Conservation (phyloP, 1,140 invertebrate genomes). For the Formica selysi region DNA sequence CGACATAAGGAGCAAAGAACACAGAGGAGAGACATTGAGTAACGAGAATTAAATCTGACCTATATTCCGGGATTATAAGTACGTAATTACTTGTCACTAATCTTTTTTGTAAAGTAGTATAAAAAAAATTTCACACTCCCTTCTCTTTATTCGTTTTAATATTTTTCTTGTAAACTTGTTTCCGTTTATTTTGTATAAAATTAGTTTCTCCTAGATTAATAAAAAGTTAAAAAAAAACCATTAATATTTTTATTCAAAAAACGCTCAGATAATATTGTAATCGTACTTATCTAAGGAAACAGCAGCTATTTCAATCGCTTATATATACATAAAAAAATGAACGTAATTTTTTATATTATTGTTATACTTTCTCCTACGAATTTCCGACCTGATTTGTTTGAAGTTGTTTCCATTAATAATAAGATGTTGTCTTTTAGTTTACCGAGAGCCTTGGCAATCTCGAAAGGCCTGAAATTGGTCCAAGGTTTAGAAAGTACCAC, state of each 20-base stretch:
- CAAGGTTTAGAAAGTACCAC: slow-evolving; percentile 70
- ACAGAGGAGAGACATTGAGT: background rate
- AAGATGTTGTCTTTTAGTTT: background rate
- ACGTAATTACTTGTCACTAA: slow-evolving; percentile 41
- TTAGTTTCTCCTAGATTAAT: background rate
- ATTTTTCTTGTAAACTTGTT: background rate
- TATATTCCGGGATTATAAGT: slow-evolving; percentile 29
- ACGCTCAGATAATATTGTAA: background rate
- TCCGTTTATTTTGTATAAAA: background rate
- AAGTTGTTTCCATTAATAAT: background rate
- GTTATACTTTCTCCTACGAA: slow-evolving; percentile 31
- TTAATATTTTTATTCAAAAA: background rate
- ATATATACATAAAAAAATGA: background rate
- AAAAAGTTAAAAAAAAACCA: background rate
- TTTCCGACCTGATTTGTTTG: background rate
- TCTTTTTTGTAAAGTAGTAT: background rate
- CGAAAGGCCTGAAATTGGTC: slow-evolving; percentile 47
- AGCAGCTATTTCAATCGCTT: background rate
- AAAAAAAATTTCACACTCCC: background rate
- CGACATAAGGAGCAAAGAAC: slow-evolving; percentile 13
- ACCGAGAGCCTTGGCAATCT: background rate
- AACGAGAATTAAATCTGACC: slow-evolving; percentile 46
- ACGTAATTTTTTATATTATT: background rate
- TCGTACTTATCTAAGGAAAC: background rate
- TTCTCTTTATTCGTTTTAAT: background rate